Percentiles rank a stretch among this genome's conserved stretches.
These are phyloP conservation scores for Hippocampus abdominalis DNA, from an alignment of 2,113 vertebrate genomes.

Conservation along the genomic window DNA sequence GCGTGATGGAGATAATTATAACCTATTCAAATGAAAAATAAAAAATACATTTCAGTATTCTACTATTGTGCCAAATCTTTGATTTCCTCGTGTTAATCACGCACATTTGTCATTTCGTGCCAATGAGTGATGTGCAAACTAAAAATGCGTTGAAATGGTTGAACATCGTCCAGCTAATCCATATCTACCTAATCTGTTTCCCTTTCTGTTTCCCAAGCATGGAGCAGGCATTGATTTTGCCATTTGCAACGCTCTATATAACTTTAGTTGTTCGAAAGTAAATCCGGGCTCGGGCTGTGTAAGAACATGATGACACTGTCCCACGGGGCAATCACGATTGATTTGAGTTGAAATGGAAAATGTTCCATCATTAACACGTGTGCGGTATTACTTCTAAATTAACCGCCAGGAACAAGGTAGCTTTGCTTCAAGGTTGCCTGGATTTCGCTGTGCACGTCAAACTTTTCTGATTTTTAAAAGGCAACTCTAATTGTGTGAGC, in stretches of 20 bases:
- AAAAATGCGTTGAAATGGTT: not conserved
- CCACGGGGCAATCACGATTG: not conserved
- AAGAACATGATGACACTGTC: not conserved
- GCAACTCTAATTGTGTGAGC: not conserved
- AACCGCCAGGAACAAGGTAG: not conserved
- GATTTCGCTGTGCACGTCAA: not conserved
- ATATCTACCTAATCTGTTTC: slow-evolving; percentile 30
- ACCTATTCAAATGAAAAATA: too few species aligned
- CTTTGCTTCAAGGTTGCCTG: not conserved
- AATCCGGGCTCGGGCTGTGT: slow-evolving; percentile 11
- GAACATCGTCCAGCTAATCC: slow-evolving; percentile 23
- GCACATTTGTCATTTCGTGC: not conserved
- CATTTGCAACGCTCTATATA: slow-evolving; percentile 57
- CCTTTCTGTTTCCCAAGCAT: slow-evolving; percentile 25
- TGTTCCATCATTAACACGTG: not conserved
- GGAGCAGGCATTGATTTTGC: slow-evolving; percentile 40
- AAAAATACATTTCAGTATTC: too few species aligned
- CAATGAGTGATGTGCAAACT: not conserved
- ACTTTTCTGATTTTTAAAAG: not conserved
- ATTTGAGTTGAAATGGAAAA: not conserved
- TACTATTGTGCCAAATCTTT: too few species aligned
- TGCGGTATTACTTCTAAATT: not conserved
- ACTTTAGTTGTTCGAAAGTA: slow-evolving; percentile 10
- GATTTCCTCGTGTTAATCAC: too few species aligned
- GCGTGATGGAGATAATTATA: too few species aligned